A percentile compares a stretch with the other conserved stretches of the same genome.
These are phyloP conservation scores for Lepidocyrtoides sp. DNA, from an alignment of 2,888 invertebrate species.

Conservation along the genomic window DNA sequence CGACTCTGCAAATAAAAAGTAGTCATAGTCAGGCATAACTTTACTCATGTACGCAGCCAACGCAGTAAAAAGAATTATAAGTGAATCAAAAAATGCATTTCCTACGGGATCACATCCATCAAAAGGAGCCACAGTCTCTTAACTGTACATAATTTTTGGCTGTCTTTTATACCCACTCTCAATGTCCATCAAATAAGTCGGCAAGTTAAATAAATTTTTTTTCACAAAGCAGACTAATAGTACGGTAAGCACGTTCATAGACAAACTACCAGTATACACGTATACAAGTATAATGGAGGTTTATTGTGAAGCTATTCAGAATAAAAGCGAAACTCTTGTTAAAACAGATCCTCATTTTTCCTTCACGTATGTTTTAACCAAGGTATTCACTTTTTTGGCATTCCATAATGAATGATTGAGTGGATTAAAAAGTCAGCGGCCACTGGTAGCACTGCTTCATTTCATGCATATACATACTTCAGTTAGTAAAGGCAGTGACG, in stretches of 20 bases:
- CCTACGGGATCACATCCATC: conserved; percentile 35
- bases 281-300: background rate
- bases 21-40: too few species aligned
- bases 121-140: conserved; percentile 63
- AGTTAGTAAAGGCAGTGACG: background rate
- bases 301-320: conserved; percentile 9
- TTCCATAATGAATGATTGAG: conserved; percentile 24
- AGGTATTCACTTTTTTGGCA: background rate
- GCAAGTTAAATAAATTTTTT: conserved; percentile 46
- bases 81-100: conserved; percentile 52
- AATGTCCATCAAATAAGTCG: conserved; percentile 63
- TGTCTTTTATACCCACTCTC: conserved; percentile 48
- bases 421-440: conserved; percentile 6
- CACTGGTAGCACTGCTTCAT: background rate
- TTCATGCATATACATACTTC: conserved; percentile 3
- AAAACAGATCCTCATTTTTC: background rate
- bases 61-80: conserved; percentile 18
- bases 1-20: conserved; percentile 6
- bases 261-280: too few species aligned
- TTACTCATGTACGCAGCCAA: background rate
- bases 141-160: conserved; percentile 57
- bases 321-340: background rate
- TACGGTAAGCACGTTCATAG: conserved; percentile 49
- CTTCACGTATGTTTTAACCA: background rate
- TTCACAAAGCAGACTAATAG: conserved; percentile 56